phyloP scores from a whole-genome alignment of 2,113 vertebrate species.

The Perognathus longimembris region DNA sequence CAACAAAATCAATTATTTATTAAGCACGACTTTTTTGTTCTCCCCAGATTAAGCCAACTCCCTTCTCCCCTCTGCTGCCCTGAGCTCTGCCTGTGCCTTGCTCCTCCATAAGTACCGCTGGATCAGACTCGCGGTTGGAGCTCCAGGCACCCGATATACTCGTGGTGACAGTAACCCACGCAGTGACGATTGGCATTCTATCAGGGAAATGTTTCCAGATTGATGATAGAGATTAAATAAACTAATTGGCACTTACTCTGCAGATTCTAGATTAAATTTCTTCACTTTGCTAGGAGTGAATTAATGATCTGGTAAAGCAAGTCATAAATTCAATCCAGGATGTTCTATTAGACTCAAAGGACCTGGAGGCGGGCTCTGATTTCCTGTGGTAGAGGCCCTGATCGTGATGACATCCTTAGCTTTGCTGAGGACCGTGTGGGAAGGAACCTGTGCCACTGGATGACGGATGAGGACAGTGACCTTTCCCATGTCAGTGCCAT shows the following conservation, averaged over 20 bases:
- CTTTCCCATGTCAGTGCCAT: too few relatives aligned
- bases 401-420: too few relatives aligned
- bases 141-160: too few relatives aligned
- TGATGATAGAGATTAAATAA: slow-evolving; percentile 4
- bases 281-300: not conserved
- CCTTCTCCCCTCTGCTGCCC: not conserved
- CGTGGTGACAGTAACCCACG: too few relatives aligned
- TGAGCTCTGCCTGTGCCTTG: too few relatives aligned
- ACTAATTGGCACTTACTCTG: not conserved
- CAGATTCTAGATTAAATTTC: not conserved
- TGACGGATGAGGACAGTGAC: too few relatives aligned
- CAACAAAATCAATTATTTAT: not conserved
- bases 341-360: not conserved
- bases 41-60: not conserved
- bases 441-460: too few relatives aligned
- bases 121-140: not conserved
- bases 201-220: not conserved
- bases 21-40: not conserved
- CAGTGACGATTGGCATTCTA: too few relatives aligned
- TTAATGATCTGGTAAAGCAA: not conserved
- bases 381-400: too few relatives aligned
- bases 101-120: too few relatives aligned
- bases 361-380: too few relatives aligned
- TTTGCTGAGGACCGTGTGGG: too few relatives aligned
- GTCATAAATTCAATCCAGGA: not conserved